These are phyloP conservation scores for Callocephalon fimbriatum DNA, from an alignment of 2,113 vertebrate species.

Conservation along the genomic window DNA sequence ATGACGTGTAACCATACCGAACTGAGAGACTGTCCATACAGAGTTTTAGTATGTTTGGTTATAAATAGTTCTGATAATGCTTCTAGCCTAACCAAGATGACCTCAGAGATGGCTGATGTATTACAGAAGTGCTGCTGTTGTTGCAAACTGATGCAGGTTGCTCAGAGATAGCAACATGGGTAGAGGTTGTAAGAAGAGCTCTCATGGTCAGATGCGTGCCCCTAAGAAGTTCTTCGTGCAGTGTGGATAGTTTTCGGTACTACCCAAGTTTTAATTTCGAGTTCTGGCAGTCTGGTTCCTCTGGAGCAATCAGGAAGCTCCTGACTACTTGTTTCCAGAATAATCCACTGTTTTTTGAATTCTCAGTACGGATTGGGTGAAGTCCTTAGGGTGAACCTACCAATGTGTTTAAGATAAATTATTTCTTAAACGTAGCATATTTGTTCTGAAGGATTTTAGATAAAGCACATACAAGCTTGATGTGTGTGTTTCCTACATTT, in stretches of 20 bases:
- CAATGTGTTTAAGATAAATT: background rate
- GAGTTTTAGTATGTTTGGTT: background rate
- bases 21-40: background rate
- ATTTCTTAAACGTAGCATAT: background rate
- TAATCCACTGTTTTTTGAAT: background rate
- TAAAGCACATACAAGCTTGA: background rate
- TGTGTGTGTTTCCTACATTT: background rate
- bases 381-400: background rate
- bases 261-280: background rate
- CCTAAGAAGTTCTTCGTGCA: background rate
- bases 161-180: background rate
- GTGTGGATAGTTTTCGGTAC: background rate
- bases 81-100: background rate
- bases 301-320: background rate
- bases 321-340: background rate
- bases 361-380: background rate
- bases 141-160: rapidly evolving
- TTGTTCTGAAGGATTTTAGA: background rate
- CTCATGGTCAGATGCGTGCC: background rate
- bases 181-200: background rate
- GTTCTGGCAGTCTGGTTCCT: background rate
- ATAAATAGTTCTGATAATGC: background rate
- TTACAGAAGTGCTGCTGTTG: background rate
- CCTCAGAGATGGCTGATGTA: background rate
- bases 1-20: rapidly evolving